phyloP scores from a whole-genome alignment of 2,113 vertebrate species.

The Arvicanthis niloticus region DNA sequence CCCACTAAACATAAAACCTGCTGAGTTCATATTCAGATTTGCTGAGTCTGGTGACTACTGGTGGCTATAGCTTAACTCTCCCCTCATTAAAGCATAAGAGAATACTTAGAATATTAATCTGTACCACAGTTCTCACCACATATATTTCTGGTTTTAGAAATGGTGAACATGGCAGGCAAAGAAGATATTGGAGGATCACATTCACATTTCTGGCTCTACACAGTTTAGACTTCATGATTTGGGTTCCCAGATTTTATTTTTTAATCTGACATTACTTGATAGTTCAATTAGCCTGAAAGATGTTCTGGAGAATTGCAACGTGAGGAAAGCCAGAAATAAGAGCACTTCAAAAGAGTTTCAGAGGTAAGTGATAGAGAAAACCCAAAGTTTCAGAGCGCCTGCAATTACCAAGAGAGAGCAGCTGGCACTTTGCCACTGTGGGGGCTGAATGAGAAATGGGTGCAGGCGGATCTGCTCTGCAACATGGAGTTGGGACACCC shows the following conservation, averaged over 20 bases:
- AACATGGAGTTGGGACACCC: conserved; percentile 50
- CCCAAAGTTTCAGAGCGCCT: not conserved
- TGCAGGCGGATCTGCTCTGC: conserved; percentile 3
- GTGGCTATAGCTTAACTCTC: not conserved
- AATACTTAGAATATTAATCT: not conserved
- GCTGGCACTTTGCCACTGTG: conserved; percentile 52
- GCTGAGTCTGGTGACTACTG: not conserved
- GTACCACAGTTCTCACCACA: not conserved
- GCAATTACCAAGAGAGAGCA: conserved; percentile 26
- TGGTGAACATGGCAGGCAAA: not conserved
- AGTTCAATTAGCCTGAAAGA: not conserved
- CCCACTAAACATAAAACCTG: not conserved
- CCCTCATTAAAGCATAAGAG: not conserved
- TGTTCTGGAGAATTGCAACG: conserved; percentile 11
- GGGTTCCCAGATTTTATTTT: conserved; percentile 13
- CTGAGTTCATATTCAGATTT: not conserved
- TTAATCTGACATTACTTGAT: conserved; percentile 29
- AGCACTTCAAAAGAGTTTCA: conserved; percentile 17
- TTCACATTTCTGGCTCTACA: not conserved
- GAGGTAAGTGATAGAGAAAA: conserved; percentile 28
- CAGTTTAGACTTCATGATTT: not conserved
- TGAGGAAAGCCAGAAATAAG: conserved; percentile 52
- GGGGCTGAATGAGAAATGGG: conserved; percentile 33
- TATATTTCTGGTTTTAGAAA: not conserved
- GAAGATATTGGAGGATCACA: not conserved